Base-by-base conservation (phyloP, 2,888 invertebrate species). In the Nudaria mundana region DNA sequence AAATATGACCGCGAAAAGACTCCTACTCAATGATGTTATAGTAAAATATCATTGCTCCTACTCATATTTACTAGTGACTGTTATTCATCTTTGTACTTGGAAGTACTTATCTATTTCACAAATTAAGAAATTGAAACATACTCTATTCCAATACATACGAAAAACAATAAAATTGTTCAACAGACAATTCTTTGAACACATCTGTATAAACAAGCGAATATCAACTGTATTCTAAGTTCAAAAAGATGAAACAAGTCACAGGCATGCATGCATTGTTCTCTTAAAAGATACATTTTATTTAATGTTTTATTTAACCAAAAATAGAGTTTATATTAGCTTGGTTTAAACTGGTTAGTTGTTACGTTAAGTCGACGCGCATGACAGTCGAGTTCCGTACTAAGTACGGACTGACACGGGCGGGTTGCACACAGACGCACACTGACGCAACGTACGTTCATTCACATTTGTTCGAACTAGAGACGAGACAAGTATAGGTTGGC, bases 321-420 rank as follows among this genome's bases (percentile, higher is more conserved):
- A 22, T 52, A 55, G 34, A 26, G 59, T 32, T 4, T 22, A 34
- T 4, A 36, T 46, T 62, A 23, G 16, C 5, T 22, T 41, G 48
- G 7, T 23, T 29, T 20, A 22, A 10, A 16, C 33, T 48, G 39
- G 44, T 47, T 39, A 40, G 56, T 65, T 80, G 57, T 40, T 58
- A 54, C 72, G 59, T 74, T 81, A 47, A 53, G 40, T 40, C 52
- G 57, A 48, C 55, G 56, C 36, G 50, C 44, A 46, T 55, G 46
- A 57, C 67, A 42, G 45, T 34, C 36, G 44, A 63, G 56, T 72
- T 75, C 71, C 82, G 87, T 87, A 76, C 87, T 84, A 68, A 81
- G 86, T 71, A 86, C 87, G 62, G 85, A 54, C 73, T 87, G 87
- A 83, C 69, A 87, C 86, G 76, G 74, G n/a, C 63, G 56, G 32